Evolutionary conservation across 1,140 invertebrate genomes (phyloP).

Genomic region (Triops cancriformis): DNA sequence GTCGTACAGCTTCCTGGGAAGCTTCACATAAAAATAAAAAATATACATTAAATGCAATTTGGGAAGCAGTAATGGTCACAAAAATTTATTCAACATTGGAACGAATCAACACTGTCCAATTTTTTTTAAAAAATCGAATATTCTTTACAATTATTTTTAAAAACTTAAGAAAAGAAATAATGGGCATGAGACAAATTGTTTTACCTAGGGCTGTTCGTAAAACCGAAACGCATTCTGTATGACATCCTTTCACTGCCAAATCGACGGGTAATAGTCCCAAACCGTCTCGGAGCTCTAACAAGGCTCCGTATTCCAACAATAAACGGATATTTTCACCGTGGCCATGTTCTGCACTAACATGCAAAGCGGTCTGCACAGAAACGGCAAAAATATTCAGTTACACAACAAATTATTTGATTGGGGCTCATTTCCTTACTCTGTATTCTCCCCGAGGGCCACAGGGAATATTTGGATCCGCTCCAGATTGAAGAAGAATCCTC

Average conservation of each 20-base stretch:
- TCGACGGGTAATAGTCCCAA: slow-evolving; percentile 61
- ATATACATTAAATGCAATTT: too few species aligned
- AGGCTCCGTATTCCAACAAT: slow-evolving; percentile 58
- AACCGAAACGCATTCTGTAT: slow-evolving; percentile 54
- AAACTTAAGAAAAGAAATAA: too few species aligned
- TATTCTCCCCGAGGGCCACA: slow-evolving; percentile 55
- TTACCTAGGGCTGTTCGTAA: slow-evolving; percentile 60
- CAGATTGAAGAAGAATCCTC: slow-evolving; percentile 57
- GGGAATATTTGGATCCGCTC: slow-evolving; percentile 60
- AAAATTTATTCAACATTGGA: too few species aligned
- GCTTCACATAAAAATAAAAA: neutral
- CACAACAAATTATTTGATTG: slow-evolving; percentile 18
- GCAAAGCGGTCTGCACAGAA: slow-evolving; percentile 58
- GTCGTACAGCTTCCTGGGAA: slow-evolving; percentile 28
- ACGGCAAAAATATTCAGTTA: slow-evolving; percentile 18
- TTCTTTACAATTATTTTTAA: too few species aligned
- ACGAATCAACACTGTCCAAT: too few species aligned
- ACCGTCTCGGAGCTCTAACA: slow-evolving; percentile 53
- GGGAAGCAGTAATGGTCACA: too few species aligned
- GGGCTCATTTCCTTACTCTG: slow-evolving; percentile 40
- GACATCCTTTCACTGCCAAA: slow-evolving; percentile 62
- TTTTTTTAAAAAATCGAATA: too few species aligned
- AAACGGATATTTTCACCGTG: slow-evolving; percentile 58
- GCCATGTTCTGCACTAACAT: slow-evolving; percentile 71
- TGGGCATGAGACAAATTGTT: too few species aligned